phyloP scores from a whole-genome alignment of 1,140 invertebrate species.

The Penaeus vannamei region DNA sequence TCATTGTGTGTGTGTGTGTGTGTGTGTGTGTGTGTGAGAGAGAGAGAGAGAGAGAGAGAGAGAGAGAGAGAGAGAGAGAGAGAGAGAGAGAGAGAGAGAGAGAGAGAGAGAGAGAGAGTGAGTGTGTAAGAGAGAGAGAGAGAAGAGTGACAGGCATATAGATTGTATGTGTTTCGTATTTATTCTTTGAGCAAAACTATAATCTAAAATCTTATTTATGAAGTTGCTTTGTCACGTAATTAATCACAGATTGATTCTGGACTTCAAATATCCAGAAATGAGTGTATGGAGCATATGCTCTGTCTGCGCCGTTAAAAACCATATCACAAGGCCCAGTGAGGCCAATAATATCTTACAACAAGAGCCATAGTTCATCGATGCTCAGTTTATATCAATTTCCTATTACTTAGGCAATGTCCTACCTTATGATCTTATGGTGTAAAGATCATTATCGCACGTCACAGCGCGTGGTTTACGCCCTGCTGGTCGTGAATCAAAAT shows the following conservation, averaged over 20 bases:
- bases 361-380: constrained; percentile 37
- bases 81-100: too few species aligned
- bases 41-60: too few species aligned
- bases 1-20: not conserved
- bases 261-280: too few species aligned
- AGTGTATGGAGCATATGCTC: not conserved
- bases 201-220: too few species aligned
- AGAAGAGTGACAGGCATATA: not conserved
- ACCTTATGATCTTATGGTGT: constrained; percentile 1
- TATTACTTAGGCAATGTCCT: not conserved
- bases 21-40: constrained; percentile 21
- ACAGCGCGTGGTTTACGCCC: constrained; percentile 64
- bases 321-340: not conserved
- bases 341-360: constrained; percentile 12
- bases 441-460: constrained; percentile 24
- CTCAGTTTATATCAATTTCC: constrained; percentile 28
- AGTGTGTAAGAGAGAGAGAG: too few species aligned
- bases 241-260: too few species aligned
- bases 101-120: too few species aligned
- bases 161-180: not conserved
- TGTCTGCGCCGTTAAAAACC: not conserved
- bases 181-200: not conserved
- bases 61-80: too few species aligned
- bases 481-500: constrained; percentile 26
- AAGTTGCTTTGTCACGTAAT: too few species aligned